Conservation (phyloP, 2,113 vertebrate species). For the Ophthalmolycus amberensis region DNA sequence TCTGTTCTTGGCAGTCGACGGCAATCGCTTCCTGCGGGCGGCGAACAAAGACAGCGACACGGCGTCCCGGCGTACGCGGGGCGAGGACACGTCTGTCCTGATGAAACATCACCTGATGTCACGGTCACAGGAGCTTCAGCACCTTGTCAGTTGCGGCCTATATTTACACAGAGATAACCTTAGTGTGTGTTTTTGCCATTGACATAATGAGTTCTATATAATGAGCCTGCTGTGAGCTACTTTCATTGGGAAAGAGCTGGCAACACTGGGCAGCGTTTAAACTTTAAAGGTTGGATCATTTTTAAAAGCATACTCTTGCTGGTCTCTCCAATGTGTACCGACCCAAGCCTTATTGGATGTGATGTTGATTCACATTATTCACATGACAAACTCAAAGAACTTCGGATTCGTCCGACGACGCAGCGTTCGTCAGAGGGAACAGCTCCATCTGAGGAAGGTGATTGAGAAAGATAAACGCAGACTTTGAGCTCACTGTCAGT, state of each 20-base stretch:
- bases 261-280: too few species aligned
- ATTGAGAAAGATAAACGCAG: too few species aligned
- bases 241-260: neutral
- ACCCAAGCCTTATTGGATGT: too few species aligned
- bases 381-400: neutral
- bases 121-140: neutral
- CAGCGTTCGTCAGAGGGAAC: neutral
- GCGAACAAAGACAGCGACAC: neutral
- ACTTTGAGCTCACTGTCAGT: too few species aligned
- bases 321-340: too few species aligned
- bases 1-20: conserved; percentile 26
- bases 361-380: too few species aligned
- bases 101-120: neutral
- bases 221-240: neutral
- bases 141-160: neutral
- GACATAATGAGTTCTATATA: neutral
- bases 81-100: neutral
- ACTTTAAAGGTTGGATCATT: too few species aligned
- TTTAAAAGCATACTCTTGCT: too few species aligned
- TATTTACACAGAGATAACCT: neutral
- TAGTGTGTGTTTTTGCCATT: neutral
- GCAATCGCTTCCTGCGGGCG: neutral
- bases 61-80: neutral
- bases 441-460: too few species aligned
- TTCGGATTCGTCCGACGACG: neutral